Evolutionary conservation across 2,888 invertebrate species (phyloP), one percentile per base, ranked within the genome.

Genomic region (Archips crataeganus): DNA sequence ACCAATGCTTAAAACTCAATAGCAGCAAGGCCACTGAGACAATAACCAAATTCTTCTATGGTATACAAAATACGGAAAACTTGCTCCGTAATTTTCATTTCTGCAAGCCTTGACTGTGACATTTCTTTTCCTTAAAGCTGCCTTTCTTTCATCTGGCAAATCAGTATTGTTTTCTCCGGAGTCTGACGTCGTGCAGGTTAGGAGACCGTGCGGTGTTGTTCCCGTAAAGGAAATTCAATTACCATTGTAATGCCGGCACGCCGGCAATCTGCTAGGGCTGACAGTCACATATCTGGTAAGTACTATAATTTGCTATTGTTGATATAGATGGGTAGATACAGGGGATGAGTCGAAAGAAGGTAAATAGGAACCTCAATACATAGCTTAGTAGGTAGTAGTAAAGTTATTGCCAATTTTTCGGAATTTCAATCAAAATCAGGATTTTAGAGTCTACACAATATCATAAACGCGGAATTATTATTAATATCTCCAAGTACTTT

Each of bases 221-320:
- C 79, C 84, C 81, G 84, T 84, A 86, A 87, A 87, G 86, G 86
- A 88, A 89, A 90, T 86, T 86, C 83, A 86, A 89, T 90, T 87
- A 87, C 78, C 85, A 87, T 89, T 82, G 84, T 81, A 85, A 85
- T 82, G 81, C 82, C 81, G 81, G 78, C 79, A 81, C 79, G 75
- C 79, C 75, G 47, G 62, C 67, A 62, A 75, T 67, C 74, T 71
- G 71, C 71, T 75, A 83, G 81, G 79, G 78, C 70, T 80, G 77
- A 74, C 77, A 15, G 54, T 23, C 15, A 54, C 23, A 54, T 54
- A 23, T 8, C 23, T 54, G 4, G 4, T 13, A 10, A 13, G 13
- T 13, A 0, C 47, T 5, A 47, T 13, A 47, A 47, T 47, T n/a
- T 49, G n/a, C 49, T 49, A n/a, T 49, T 13, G n/a, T 49, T 49